A percentile compares a stretch with the other conserved stretches of the same genome.
Evolutionary conservation across 2,888 invertebrate species (phyloP).

Genomic region (Erynnis tages): DNA sequence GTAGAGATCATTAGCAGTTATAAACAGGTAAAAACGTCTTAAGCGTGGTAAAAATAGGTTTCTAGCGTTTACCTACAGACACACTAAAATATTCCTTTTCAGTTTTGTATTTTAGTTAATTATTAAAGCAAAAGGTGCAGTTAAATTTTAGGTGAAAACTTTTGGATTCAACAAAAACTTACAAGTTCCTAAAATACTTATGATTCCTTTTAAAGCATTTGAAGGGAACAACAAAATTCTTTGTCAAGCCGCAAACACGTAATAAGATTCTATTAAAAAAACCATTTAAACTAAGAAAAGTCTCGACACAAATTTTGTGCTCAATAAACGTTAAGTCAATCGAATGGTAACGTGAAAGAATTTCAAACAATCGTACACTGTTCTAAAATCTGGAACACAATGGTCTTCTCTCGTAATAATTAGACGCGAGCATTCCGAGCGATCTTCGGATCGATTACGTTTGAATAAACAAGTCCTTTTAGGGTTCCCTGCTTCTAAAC

Average conservation of each 20-base stretch:
- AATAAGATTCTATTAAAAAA: slow-evolving; percentile 4
- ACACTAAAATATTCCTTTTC: no score
- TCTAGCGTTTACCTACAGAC: no score
- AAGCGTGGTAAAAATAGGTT: no score
- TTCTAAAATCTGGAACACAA: slow-evolving; percentile 28
- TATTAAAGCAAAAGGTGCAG: no score
- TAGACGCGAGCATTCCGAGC: slow-evolving; percentile 53
- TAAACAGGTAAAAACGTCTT: no score
- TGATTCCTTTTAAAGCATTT: not conserved
- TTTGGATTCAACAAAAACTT: no score
- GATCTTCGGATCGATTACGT: slow-evolving; percentile 72
- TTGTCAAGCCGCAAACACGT: not conserved
- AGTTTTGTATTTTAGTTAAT: no score
- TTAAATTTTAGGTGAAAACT: no score
- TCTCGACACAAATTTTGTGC: slow-evolving; percentile 10
- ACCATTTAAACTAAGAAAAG: slow-evolving; percentile 2
- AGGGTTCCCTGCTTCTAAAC: slow-evolving; percentile 34
- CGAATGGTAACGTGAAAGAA: slow-evolving; percentile 23
- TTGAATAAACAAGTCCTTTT: slow-evolving; percentile 68
- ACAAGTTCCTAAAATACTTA: no score
- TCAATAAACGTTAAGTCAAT: slow-evolving; percentile 24
- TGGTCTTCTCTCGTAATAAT: slow-evolving; percentile 27
- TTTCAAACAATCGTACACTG: slow-evolving; percentile 26
- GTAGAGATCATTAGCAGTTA: no score
- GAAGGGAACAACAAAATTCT: not conserved